Evolutionary conservation across 2,113 vertebrate genomes (phyloP).

Genomic region (Notechis scutatus): DNA sequence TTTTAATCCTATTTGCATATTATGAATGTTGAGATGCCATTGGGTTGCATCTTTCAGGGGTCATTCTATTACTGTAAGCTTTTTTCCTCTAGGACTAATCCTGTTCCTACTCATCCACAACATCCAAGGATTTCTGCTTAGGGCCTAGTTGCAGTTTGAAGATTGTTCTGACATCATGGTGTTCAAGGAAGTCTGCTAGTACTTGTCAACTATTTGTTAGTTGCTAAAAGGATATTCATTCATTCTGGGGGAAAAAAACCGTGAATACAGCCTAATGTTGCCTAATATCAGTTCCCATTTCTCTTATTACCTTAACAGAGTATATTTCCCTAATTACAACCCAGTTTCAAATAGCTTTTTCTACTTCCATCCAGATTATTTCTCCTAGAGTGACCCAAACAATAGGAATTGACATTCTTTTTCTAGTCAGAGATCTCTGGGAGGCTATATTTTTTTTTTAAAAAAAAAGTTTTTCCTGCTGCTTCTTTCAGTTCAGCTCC

Average conservation of each 20-base stretch:
- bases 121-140: background rate
- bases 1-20: background rate
- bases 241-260: background rate
- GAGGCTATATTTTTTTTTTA: background rate
- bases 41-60: background rate
- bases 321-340: background rate
- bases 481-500: background rate
- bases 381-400: background rate
- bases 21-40: background rate
- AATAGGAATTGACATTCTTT: background rate
- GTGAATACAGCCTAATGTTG: background rate
- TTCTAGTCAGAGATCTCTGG: background rate
- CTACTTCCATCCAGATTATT: background rate
- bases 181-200: background rate
- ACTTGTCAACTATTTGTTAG: background rate
- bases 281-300: background rate
- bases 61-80: background rate
- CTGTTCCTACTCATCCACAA: background rate
- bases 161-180: background rate
- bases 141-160: background rate
- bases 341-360: background rate
- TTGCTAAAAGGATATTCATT: background rate
- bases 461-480: background rate
- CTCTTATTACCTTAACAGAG: background rate
- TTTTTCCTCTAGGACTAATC: background rate